A percentile compares a stretch with the other conserved stretches of the same genome.
These are phyloP conservation scores for Digitonthophagus gazella DNA, from an alignment of 2,888 invertebrate species.

Conservation along the genomic window DNA sequence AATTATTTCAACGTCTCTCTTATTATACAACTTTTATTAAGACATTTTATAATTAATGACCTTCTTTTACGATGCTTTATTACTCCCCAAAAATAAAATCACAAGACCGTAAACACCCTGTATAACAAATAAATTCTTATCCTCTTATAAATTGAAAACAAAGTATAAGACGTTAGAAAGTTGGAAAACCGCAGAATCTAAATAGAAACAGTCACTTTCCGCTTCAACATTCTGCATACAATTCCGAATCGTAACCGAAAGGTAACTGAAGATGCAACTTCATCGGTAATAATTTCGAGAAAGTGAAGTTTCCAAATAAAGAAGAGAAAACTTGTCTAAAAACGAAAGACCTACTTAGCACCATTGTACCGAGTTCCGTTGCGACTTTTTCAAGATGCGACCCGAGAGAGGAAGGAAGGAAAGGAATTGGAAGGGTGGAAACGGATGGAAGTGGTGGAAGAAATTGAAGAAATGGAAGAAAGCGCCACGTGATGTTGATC, in stretches of 20 bases:
- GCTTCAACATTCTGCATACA: neutral
- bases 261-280: neutral
- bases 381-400: too few species aligned
- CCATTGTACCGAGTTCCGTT: neutral
- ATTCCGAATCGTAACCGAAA: neutral
- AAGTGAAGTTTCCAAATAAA: too few species aligned
- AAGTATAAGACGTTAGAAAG: too few species aligned
- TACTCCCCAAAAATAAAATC: too few species aligned
- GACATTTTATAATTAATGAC: too few species aligned
- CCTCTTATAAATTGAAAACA: too few species aligned
- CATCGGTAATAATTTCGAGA: neutral
- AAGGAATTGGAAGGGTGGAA: neutral
- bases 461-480: neutral
- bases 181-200: neutral
- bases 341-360: neutral
- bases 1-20: too few species aligned
- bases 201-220: neutral
- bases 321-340: too few species aligned
- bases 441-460: neutral
- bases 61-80: too few species aligned
- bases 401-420: neutral
- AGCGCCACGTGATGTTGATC: neutral
- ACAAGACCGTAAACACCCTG: too few species aligned
- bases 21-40: too few species aligned
- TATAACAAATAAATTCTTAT: too few species aligned